Evolutionary conservation across 2,888 invertebrate genomes (phyloP).

Genomic region (Drosophila borealis): DNA sequence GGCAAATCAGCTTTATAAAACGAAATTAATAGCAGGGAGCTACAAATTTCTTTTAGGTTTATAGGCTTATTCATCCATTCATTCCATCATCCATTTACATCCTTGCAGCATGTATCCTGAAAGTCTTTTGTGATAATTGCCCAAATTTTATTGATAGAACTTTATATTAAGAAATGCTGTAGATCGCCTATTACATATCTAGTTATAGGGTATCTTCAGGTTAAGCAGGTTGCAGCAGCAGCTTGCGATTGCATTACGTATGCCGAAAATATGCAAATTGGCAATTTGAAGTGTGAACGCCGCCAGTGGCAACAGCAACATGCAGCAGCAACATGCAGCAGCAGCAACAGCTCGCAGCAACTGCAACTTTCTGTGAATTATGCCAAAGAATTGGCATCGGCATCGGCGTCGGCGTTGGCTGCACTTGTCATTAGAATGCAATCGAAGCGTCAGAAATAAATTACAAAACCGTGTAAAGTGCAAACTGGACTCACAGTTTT

Average conservation of each 20-base stretch:
- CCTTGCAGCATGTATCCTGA: too few species aligned
- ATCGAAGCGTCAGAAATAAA: conserved; percentile 81
- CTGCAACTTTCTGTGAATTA: conserved; percentile 56
- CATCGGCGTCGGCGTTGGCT: conserved; percentile 23
- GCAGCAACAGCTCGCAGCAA: conserved; percentile 22
- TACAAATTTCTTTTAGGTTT: too few species aligned
- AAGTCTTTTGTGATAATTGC: too few species aligned
- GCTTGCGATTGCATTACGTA: conserved; percentile 64
- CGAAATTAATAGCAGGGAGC: too few species aligned
- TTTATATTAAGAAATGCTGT: neutral
- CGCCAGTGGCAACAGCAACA: conserved; percentile 65
- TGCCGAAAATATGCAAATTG: conserved; percentile 77
- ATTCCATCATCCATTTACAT: too few species aligned
- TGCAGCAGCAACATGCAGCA: conserved; percentile 19
- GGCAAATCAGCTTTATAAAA: too few species aligned
- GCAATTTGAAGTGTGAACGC: conserved; percentile 78
- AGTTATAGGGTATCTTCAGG: conserved; percentile 20
- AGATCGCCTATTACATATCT: too few species aligned
- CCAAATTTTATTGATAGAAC: neutral
- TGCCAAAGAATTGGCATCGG: conserved; percentile 52
- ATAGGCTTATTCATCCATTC: too few species aligned
- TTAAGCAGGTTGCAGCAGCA: neutral
- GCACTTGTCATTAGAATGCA: conserved; percentile 79
- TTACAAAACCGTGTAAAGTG: conserved; percentile 82
- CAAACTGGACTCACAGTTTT: conserved; percentile 64